A percentile compares a stretch with the other conserved stretches of the same genome.
These are phyloP conservation scores for Lophotis ruficrista DNA, from an alignment of 2,113 vertebrate genomes.

Conservation along the genomic window DNA sequence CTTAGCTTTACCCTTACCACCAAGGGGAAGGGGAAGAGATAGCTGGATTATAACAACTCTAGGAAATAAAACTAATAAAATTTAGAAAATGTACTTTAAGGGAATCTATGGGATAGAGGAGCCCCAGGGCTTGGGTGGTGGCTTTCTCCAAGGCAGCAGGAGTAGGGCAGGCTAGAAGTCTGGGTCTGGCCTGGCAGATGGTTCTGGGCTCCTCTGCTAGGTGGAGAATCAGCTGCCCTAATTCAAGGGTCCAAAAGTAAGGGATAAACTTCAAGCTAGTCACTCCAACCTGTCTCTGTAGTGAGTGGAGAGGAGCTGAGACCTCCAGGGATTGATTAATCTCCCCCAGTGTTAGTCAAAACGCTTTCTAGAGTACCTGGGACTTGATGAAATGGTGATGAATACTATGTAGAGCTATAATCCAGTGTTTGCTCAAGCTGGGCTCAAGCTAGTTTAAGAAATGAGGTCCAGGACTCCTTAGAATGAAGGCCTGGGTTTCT, in stretches of 20 bases:
- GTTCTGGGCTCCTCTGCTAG: neutral
- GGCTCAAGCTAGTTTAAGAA: neutral
- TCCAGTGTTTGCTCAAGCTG: neutral
- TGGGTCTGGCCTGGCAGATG: neutral
- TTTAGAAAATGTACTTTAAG: neutral
- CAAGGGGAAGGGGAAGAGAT: neutral
- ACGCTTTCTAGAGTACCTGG: neutral
- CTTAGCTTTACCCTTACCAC: neutral
- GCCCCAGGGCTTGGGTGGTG: neutral
- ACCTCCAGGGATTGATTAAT: neutral
- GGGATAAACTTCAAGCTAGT: neutral
- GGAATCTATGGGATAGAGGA: neutral
- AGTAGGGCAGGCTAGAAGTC: neutral
- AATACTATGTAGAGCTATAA: neutral
- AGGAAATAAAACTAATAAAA: neutral
- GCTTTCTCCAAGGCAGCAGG: neutral
- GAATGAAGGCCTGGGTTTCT: neutral
- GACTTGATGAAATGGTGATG: neutral
- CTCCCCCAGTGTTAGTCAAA: neutral
- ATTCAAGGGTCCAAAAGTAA: neutral
- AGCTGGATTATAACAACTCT: neutral
- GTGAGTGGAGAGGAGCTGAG: neutral
- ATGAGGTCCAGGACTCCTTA: neutral
- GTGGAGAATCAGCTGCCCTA: neutral
- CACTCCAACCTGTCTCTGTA: neutral